A percentile compares a stretch with the other conserved stretches of the same genome.
Conservation (phyloP, 2,888 invertebrate species). For the Tetropium fuscum region DNA sequence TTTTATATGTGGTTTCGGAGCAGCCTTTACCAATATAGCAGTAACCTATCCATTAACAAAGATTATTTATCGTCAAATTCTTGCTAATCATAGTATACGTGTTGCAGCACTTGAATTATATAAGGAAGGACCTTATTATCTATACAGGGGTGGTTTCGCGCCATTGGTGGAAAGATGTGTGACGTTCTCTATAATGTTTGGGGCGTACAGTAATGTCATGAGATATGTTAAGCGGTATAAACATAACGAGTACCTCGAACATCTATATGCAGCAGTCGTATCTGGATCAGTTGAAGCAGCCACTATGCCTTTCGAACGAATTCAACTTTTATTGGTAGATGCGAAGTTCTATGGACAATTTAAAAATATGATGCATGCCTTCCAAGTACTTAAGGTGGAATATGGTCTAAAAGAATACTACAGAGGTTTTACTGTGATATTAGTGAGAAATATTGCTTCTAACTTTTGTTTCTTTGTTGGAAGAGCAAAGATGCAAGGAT, state of each 20-base stretch:
- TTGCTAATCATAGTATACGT: constrained; percentile 32
- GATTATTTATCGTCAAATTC: constrained; percentile 45
- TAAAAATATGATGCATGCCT: constrained; percentile 40
- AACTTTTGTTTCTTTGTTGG: constrained; percentile 39
- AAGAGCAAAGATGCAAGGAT: constrained; percentile 36
- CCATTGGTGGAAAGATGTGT: constrained; percentile 41
- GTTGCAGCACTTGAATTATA: constrained; percentile 30
- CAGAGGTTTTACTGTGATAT: constrained; percentile 38
- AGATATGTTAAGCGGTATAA: constrained; percentile 26
- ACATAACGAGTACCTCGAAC: constrained; percentile 23
- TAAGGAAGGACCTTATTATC: constrained; percentile 33
- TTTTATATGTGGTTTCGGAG: constrained; percentile 38
- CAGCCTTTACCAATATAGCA: constrained; percentile 36
- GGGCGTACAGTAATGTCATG: constrained; percentile 34
- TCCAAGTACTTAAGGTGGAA: constrained; percentile 29
- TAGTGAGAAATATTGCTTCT: constrained; percentile 34
- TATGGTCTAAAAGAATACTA: constrained; percentile 43
- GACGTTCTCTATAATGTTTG: constrained; percentile 43
- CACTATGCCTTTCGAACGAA: constrained; percentile 44
- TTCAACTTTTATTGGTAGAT: constrained; percentile 42
- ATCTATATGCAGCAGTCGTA: constrained; percentile 26
- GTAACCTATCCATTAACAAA: constrained; percentile 44
- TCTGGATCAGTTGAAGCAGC: constrained; percentile 39
- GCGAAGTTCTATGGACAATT: constrained; percentile 38
- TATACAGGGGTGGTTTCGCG: constrained; percentile 43